phyloP scores from a whole-genome alignment of 2,113 vertebrate species.

The Myotis yumanensis region DNA sequence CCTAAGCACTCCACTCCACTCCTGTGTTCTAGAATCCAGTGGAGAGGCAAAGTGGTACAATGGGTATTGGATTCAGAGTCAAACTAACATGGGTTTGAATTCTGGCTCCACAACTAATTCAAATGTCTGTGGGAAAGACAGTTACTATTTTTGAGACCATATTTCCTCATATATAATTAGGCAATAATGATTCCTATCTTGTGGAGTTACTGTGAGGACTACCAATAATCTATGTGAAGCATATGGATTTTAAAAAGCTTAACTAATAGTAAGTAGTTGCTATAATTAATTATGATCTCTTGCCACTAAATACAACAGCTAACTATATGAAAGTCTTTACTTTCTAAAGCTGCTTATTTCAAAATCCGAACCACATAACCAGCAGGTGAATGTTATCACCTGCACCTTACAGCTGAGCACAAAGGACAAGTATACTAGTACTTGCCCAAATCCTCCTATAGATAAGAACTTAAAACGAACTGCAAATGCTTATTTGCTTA shows the following conservation, averaged over 20 bases:
- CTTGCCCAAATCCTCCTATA: neutral
- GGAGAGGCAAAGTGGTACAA: neutral
- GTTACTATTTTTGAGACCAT: neutral
- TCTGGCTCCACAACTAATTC: neutral
- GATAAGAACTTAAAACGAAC: slow-evolving; percentile 11
- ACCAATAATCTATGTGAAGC: slow-evolving; percentile 15
- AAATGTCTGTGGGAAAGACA: neutral
- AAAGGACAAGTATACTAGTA: neutral
- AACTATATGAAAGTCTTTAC: neutral
- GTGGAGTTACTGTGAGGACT: neutral
- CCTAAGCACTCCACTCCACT: neutral
- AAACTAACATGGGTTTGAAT: neutral
- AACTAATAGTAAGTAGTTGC: slow-evolving; percentile 5
- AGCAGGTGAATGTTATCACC: neutral
- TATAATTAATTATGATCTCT: slow-evolving; percentile 7
- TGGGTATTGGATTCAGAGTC: neutral
- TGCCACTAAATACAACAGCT: neutral
- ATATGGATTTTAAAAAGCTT: neutral
- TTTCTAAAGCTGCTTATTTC: slow-evolving; percentile 20
- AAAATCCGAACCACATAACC: slow-evolving; percentile 8
- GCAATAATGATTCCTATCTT: neutral
- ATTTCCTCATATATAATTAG: neutral
- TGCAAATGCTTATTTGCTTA: neutral
- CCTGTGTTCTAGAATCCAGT: neutral
- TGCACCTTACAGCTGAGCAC: neutral